Evolutionary conservation across 2,888 invertebrate species (phyloP).

Genomic region (Thymelicus acteon): DNA sequence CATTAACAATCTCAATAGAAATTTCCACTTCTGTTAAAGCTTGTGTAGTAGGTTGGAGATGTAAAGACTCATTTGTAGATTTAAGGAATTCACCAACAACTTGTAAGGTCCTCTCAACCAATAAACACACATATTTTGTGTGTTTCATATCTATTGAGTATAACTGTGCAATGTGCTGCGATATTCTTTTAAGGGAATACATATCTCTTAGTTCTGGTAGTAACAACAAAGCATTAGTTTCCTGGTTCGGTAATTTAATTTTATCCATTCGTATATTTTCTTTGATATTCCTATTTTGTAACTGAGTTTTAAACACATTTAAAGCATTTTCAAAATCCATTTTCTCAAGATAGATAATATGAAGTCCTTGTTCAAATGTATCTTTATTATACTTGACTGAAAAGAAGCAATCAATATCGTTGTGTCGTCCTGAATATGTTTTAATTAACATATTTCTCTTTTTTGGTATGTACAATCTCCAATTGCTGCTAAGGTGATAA

Average conservation of each 20-base stretch:
- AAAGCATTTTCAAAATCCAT: conserved; percentile 25
- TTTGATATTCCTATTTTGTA: conserved; percentile 12
- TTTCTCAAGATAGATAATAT: conserved; percentile 36
- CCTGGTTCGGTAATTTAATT: conserved; percentile 24
- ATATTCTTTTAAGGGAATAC: conserved; percentile 38
- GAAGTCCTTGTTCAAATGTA: conserved; percentile 2
- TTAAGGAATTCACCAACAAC: conserved; percentile 39
- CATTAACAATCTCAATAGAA: conserved; percentile 34
- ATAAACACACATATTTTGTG: conserved; percentile 9
- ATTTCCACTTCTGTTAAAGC: conserved; percentile 35
- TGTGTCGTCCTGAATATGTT: conserved; percentile 11
- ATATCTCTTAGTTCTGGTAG: conserved; percentile 37
- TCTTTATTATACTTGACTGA: conserved; percentile 14
- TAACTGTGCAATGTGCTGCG: conserved; percentile 23
- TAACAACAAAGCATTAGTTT: conserved; percentile 25
- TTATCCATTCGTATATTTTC: conserved; percentile 26
- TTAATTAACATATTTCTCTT: conserved; percentile 12
- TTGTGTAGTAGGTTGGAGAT: conserved; percentile 34
- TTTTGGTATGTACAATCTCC: conserved; percentile 37
- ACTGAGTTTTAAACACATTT: conserved; percentile 20
- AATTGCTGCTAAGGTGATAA: conserved; percentile 35
- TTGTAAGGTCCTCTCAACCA: conserved; percentile 34
- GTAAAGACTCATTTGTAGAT: conserved; percentile 27
- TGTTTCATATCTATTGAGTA: conserved; percentile 13
- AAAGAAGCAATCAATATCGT: conserved; percentile 1